Percentiles rank a stretch among this genome's conserved stretches.
phyloP scores from a whole-genome alignment of 2,888 invertebrate species.

The Parelbella ahira region DNA sequence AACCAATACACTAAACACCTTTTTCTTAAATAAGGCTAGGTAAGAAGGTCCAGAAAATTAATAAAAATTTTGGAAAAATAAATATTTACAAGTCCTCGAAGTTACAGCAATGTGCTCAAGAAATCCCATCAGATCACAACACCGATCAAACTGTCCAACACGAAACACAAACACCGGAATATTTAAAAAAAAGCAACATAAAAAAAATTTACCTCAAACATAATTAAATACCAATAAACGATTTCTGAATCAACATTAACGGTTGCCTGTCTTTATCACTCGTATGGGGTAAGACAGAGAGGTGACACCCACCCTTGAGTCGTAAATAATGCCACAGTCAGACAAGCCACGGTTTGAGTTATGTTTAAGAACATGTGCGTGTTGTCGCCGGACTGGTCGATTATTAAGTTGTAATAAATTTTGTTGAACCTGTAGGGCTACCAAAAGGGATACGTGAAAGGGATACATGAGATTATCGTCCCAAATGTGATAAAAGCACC shows the following conservation, averaged over 20 bases:
- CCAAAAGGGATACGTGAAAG: slow-evolving; percentile 29
- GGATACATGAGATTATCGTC: too few species aligned
- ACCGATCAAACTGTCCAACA: slow-evolving; percentile 37
- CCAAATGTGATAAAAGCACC: neutral
- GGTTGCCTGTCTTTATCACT: slow-evolving; percentile 38
- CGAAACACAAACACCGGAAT: slow-evolving; percentile 30
- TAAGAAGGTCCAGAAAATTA: too few species aligned
- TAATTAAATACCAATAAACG: slow-evolving; percentile 72
- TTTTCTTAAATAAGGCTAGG: too few species aligned
- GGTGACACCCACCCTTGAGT: slow-evolving; percentile 50
- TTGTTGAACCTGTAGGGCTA: slow-evolving; percentile 37
- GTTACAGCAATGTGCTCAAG: too few species aligned
- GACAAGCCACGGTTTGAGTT: slow-evolving; percentile 50
- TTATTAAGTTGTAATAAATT: slow-evolving; percentile 78
- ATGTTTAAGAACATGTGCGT: slow-evolving; percentile 66
- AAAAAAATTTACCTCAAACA: slow-evolving; percentile 39
- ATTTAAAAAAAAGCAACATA: slow-evolving; percentile 29
- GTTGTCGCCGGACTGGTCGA: slow-evolving; percentile 61
- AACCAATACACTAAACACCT: too few species aligned
- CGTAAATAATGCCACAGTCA: slow-evolving; percentile 67
- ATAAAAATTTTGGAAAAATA: too few species aligned
- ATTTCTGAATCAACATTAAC: slow-evolving; percentile 60
- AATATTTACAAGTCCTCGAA: too few species aligned
- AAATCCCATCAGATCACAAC: slow-evolving; percentile 27
- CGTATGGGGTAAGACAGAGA: slow-evolving; percentile 39